A percentile compares a stretch with the other conserved stretches of the same genome.
These are phyloP conservation scores for Datnioides undecimradiatus DNA, from an alignment of 2,113 vertebrate genomes.

Conservation along the genomic window DNA sequence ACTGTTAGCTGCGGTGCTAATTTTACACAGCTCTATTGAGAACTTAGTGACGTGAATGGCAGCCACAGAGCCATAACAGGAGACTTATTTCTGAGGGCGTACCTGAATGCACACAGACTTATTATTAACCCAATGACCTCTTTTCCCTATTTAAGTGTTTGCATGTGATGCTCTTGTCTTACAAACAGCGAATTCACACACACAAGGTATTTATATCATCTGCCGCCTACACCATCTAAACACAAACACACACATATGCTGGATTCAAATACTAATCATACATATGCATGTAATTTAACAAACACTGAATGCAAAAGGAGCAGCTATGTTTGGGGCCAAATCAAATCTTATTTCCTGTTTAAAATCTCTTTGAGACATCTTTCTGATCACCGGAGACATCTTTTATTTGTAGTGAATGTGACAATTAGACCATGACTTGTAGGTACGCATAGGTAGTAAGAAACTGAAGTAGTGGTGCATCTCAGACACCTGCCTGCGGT, in stretches of 20 bases:
- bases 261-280: neutral
- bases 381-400: neutral
- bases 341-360: no score
- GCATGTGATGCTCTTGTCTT: neutral
- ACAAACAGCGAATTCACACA: neutral
- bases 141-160: neutral
- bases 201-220: neutral
- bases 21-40: conserved; percentile 40
- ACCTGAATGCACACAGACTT: neutral
- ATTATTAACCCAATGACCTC: conserved; percentile 49
- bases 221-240: neutral
- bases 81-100: conserved; percentile 20
- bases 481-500: neutral
- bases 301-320: neutral
- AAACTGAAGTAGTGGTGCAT: neutral
- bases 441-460: neutral
- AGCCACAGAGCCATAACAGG: conserved; percentile 28
- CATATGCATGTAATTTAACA: neutral
- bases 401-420: neutral
- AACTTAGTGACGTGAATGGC: conserved; percentile 5
- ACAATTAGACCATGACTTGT: no score
- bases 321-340: no score
- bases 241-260: neutral
- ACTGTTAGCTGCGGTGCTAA: conserved; percentile 39
- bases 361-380: neutral